phyloP scores from a whole-genome alignment of 1,140 invertebrate genomes.

The Leucophenga varia region DNA sequence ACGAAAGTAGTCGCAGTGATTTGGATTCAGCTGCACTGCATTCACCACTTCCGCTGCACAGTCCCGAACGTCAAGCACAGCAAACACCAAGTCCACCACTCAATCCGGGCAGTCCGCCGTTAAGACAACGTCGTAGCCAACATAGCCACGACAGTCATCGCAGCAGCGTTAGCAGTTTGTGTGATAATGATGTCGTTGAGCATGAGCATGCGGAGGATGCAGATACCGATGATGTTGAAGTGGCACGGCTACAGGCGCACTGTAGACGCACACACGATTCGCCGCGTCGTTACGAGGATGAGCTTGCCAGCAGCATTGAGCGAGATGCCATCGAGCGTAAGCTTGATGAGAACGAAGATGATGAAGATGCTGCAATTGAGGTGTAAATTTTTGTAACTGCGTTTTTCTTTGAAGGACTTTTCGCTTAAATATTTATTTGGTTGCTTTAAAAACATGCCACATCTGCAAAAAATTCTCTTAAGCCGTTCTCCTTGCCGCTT shows the following conservation, averaged over 20 bases:
- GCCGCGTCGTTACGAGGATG: too few relatives aligned
- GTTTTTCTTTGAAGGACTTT: too few relatives aligned
- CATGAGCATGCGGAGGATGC: not conserved
- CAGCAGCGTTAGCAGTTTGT: conserved; percentile 13
- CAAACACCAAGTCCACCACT: conserved; percentile 46
- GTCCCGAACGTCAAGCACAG: not conserved
- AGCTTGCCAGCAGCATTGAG: too few relatives aligned
- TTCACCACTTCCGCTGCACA: too few relatives aligned
- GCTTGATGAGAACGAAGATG: conserved; percentile 17
- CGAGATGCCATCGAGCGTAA: conserved; percentile 7
- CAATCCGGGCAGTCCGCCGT: conserved; percentile 51
- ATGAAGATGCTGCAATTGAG: conserved; percentile 50
- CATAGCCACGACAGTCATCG: not conserved
- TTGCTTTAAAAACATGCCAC: too few relatives aligned
- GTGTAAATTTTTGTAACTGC: too few relatives aligned
- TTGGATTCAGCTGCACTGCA: too few relatives aligned
- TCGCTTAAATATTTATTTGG: too few relatives aligned
- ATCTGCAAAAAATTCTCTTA: too few relatives aligned
- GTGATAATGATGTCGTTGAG: too few relatives aligned
- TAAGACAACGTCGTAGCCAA: conserved; percentile 19
- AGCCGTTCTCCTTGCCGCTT: too few relatives aligned
- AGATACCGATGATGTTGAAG: too few relatives aligned
- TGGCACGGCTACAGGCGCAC: not conserved
- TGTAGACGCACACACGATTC: not conserved
- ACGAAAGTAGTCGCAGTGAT: conserved; percentile 3